Evolutionary conservation across 1,140 invertebrate genomes (phyloP).

Genomic region (Macrosteles quadrilineatus): DNA sequence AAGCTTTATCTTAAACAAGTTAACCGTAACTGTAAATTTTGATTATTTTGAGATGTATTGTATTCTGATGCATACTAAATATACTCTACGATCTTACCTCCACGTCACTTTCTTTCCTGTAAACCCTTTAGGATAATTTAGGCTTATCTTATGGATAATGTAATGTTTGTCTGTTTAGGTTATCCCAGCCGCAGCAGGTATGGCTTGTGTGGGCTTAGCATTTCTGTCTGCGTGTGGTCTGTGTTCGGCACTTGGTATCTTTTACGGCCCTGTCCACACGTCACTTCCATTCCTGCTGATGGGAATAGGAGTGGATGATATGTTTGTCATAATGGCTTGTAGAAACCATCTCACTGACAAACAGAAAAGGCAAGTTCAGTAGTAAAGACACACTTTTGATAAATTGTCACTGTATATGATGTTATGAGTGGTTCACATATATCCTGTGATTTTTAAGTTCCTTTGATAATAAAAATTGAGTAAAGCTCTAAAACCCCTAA

Average conservation of each 20-base stretch:
- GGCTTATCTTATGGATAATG: too few species aligned
- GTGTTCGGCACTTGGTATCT: conserved; percentile 70
- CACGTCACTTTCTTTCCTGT: too few species aligned
- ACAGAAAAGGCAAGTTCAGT: conserved; percentile 26
- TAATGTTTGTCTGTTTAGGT: conserved; percentile 51
- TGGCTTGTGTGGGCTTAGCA: conserved; percentile 74
- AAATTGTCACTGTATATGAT: background rate
- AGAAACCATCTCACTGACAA: conserved; percentile 12
- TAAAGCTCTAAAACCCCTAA: too few species aligned
- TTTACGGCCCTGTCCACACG: conserved; percentile 79
- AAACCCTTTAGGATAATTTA: too few species aligned
- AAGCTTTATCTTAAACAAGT: too few species aligned
- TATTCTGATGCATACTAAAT: too few species aligned
- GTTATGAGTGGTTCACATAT: too few species aligned
- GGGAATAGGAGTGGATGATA: conserved; percentile 79
- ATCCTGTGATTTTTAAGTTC: too few species aligned
- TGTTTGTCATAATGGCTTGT: conserved; percentile 60
- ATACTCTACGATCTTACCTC: too few species aligned
- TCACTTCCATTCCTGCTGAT: conserved; percentile 80
- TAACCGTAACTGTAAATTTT: too few species aligned
- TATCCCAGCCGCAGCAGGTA: conserved; percentile 63
- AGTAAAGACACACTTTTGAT: background rate
- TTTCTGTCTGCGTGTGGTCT: conserved; percentile 70
- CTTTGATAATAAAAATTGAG: too few species aligned
- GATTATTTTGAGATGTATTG: too few species aligned